Base-by-base conservation (phyloP, 2,888 invertebrate genomes). In the Hoplodrina ambigua region DNA sequence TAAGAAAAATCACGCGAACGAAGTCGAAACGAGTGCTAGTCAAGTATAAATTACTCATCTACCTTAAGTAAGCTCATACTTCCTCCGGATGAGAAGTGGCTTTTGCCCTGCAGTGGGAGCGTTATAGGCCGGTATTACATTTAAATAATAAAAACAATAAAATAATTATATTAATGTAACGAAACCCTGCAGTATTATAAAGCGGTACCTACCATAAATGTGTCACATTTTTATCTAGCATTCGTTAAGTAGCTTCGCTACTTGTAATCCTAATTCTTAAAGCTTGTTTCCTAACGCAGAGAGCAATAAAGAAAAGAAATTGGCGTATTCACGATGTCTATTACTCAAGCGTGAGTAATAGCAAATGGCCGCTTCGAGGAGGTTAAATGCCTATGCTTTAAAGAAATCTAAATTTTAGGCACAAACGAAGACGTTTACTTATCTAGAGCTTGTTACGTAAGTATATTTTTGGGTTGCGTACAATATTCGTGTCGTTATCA, bases 311-410 rank as follows among this genome's bases (percentile, higher is more conserved):
- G 58, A 60, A 52, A 69, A 72, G 37, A 65, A 71, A 78, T 81
- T 67, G 64, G 61, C 67, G 67, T 73, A 67, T 73, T 72, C 70
- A 71, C 64, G 61, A 73, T 66, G 69, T 49, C 70, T 69, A 72
- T 78, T 70, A 69, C 64, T 75, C 75, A 66, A 62, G 53, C 56
- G 62, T 73, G 69, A 78, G 63, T 80, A 80, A 69, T 76, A 64
- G 74, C 49, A 65, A 78, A 81, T 72, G 72, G 56, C 67, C 49
- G 37, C 54, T 20, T 15, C 54, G 44, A 63, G 53, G 53, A 64
- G 37, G 66, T 58, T 61, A 67, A 79, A 64, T 58, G 57, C 63
- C 56, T 70, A 49, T 65, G 33, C 44, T 70, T 69, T 55, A 58
- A 78, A 69, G 19, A 62, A 73, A 65, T 75, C 41, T 50, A 69